Conservation (phyloP, 2,797 vertebrate genomes). For the Typhlichthys eigenmanni region DNA sequence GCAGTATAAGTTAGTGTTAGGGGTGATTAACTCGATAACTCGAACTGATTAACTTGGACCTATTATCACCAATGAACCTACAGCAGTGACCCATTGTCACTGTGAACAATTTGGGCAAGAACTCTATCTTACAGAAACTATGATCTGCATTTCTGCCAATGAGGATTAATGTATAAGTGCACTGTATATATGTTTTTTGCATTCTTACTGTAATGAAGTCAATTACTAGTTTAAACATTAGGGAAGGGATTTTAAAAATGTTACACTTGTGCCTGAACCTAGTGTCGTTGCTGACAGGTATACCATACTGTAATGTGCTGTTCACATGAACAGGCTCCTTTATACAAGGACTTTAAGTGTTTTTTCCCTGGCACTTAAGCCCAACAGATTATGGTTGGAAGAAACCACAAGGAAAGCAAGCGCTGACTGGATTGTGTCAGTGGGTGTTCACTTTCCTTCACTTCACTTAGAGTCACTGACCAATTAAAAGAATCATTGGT, state of each 20-base stretch:
- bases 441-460: constrained; percentile 15
- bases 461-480: constrained; percentile 49
- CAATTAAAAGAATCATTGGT: constrained; percentile 43
- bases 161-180: no score
- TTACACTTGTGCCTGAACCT: constrained; percentile 13
- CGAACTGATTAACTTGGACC: no score
- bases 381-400: constrained; percentile 24
- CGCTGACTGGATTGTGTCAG: constrained; percentile 42
- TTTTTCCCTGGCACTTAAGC: constrained; percentile 49
- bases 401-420: constrained; percentile 11
- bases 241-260: not conserved
- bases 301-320: constrained; percentile 39
- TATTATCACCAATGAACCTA: no score
- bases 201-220: not conserved
- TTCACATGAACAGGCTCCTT: constrained; percentile 26
- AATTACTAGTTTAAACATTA: not conserved
- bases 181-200: no score
- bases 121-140: not conserved
- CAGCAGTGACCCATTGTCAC: no score
- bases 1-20: no score
- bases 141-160: no score
- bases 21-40: no score
- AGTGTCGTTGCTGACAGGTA: constrained; percentile 20
- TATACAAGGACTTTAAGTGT: constrained; percentile 27
- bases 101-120: no score